Percentiles rank a stretch among this genome's conserved stretches.
Conservation (phyloP, 2,113 vertebrate genomes). For the Argyrosomus japonicus region DNA sequence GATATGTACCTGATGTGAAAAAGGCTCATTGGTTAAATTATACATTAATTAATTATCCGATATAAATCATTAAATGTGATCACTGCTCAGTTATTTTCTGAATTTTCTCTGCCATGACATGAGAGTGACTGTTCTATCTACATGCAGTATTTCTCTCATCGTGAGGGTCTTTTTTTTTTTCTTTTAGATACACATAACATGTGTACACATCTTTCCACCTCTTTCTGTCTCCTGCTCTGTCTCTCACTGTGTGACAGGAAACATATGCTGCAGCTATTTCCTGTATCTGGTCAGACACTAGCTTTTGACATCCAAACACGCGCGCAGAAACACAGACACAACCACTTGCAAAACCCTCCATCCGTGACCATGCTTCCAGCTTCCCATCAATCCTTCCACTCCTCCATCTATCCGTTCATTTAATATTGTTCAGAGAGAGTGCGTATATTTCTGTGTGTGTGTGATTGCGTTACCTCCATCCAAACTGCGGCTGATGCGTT, state of each 20-base stretch:
- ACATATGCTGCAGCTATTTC: conserved; percentile 81
- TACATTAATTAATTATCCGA: neutral
- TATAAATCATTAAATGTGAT: neutral
- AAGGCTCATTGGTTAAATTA: neutral
- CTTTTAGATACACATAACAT: conserved; percentile 17
- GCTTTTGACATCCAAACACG: conserved; percentile 34
- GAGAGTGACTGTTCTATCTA: neutral
- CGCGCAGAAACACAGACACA: conserved; percentile 28
- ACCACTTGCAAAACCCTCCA: neutral
- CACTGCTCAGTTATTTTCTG: neutral
- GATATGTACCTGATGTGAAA: neutral
- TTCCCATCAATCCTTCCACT: conserved; percentile 35
- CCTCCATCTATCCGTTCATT: conserved; percentile 8
- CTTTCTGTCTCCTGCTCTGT: conserved; percentile 13
- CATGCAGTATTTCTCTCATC: conserved; percentile 21
- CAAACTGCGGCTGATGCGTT: conserved; percentile 80
- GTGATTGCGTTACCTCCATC: conserved; percentile 73
- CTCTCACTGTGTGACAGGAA: conserved; percentile 74
- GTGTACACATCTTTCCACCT: conserved; percentile 41
- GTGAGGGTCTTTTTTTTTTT: neutral
- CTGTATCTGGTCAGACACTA: conserved; percentile 73
- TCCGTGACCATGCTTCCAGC: conserved; percentile 9
- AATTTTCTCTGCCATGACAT: neutral
- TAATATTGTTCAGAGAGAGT: neutral
- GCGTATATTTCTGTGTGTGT: neutral